Evolutionary conservation across 2,797 vertebrate species (phyloP), one percentile per base, ranked within the genome.

Genomic region (Sciurus carolinensis): DNA sequence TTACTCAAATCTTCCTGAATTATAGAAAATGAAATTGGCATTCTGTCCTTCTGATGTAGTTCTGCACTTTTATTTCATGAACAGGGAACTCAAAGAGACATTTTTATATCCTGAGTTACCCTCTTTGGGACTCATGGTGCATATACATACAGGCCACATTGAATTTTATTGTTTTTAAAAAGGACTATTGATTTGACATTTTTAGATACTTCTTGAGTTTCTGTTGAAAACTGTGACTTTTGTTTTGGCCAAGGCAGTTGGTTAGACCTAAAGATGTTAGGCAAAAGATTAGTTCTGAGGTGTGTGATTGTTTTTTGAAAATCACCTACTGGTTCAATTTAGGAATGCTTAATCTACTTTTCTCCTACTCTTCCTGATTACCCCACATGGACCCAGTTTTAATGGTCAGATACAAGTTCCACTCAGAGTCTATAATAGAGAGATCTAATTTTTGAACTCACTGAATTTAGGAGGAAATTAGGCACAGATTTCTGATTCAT

Each of bases 381-480:
- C 1, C 9, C 18, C 22, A 39, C 8, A 52, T 57, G 36, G 69
- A 66, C 36, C 72, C 1, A 3, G 24, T 71, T 95, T 76, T 92
- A 36, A 71, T 69, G 77, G 44, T 83, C 22, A 79, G 12, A 3
- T 36, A 64, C 28, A 95, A 59, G 39, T 79, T 79, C 5, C 47
- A 47, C 24, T 86, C 69, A 80, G 77, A 73, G 8, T 54, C 64
- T 80, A 1, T 92, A 83, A 79, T 50, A 71, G 30, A 71, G 28
- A 90, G 24, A 54, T 76, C 30, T 69, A 67, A 66, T 52, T 92
- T 59, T 90, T 76, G 20, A 81, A 71, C 20, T 93, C 42, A 17
- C 54, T 93, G 62, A 77, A 79, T 82, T 96, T 87, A 47, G 13
- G 71, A 87, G 86, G 75, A 90, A 87, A 90, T 95, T 77, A 82